phyloP scores from a whole-genome alignment of 2,888 invertebrate genomes.

The Meandrusa payeni region DNA sequence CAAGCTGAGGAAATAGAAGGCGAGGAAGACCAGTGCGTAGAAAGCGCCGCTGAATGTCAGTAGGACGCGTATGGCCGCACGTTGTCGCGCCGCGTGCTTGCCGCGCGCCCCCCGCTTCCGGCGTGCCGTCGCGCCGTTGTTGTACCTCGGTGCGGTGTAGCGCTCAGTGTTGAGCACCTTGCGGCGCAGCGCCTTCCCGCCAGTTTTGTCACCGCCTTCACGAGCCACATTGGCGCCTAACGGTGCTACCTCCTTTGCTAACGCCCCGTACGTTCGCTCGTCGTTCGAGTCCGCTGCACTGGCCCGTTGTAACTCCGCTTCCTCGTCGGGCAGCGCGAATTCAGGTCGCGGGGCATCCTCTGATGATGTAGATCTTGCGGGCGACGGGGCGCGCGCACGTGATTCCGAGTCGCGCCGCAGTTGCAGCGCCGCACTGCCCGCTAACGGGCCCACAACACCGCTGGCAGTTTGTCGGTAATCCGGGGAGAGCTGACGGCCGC shows the following conservation, averaged over 20 bases:
- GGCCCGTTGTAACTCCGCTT: constrained; percentile 29
- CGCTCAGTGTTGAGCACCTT: constrained; percentile 47
- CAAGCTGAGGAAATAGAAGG: constrained; percentile 69
- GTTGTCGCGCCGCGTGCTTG: constrained; percentile 29
- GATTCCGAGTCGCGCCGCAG: constrained; percentile 29
- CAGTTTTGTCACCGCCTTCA: constrained; percentile 40
- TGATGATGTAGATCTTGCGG: constrained; percentile 23
- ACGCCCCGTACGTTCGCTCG: constrained; percentile 35
- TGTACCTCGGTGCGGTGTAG: constrained; percentile 34
- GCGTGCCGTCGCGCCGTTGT: constrained; percentile 60
- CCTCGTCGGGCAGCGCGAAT: constrained; percentile 37
- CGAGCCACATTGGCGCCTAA: constrained; percentile 36
- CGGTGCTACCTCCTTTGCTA: constrained; percentile 35
- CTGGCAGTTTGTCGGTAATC: constrained; percentile 34
- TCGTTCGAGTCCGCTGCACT: constrained; percentile 33
- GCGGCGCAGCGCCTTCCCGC: constrained; percentile 27
- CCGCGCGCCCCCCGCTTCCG: constrained; percentile 35
- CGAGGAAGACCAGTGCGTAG: constrained; percentile 60
- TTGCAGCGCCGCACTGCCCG: constrained; percentile 35
- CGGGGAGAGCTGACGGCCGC: constrained; percentile 33
- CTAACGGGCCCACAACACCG: constrained; percentile 30
- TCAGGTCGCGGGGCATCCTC: constrained; percentile 37
- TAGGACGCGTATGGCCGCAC: constrained; percentile 73
- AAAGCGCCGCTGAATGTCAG: constrained; percentile 75
- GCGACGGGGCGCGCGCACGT: constrained; percentile 30